Evolutionary conservation across 1,140 invertebrate genomes (phyloP), one percentile per base, ranked within the genome.

Genomic region (Trichonephila inaurata): DNA sequence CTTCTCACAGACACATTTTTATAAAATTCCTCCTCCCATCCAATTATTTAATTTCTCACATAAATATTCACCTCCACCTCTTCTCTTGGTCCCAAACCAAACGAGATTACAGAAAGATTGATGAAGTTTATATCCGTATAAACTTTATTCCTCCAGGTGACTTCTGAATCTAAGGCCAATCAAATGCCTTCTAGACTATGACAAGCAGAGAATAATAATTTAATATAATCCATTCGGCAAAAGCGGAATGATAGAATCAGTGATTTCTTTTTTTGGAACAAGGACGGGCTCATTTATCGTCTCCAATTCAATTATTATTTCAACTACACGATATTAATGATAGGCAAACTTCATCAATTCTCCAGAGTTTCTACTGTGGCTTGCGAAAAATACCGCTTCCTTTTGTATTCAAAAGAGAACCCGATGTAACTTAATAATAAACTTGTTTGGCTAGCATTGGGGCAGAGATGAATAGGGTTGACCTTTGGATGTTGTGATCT

Each of bases 271-370:
- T 33, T 77, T 8, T 18, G 14, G 18, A 18, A 19, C 72, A 40
- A 16, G 28, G 72, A 77, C 72, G 33, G 24, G 18, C 33, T 33
- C 72, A 77, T 77, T 77, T 33, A 77, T 77, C 72, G 33, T 77
- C 72, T 28, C 72, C 72, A 77, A 77, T 77, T 77, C 72, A 77
- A 77, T 77, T 77, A 77, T 77, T 33, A 77, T 77, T 77, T 77
- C 72, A 77, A 77, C 72, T 77, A 77, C 72, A 77, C 16, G 72
- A 77, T 77, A 77, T 77, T 77, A 77, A 77, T 77, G 72, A 77
- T 77, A 33, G 72, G 28, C 28, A 28, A 40, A 40, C 72, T 77
- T 77, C 72, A 77, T 77, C 72, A 77, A 77, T 77, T 19, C 72
- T 64, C 62, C 16, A 18, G 18, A 64, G 62, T 64, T 64, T 64